Evolutionary conservation across 2,888 invertebrate species (phyloP).

Genomic region (Sceliomorpha sp.): DNA sequence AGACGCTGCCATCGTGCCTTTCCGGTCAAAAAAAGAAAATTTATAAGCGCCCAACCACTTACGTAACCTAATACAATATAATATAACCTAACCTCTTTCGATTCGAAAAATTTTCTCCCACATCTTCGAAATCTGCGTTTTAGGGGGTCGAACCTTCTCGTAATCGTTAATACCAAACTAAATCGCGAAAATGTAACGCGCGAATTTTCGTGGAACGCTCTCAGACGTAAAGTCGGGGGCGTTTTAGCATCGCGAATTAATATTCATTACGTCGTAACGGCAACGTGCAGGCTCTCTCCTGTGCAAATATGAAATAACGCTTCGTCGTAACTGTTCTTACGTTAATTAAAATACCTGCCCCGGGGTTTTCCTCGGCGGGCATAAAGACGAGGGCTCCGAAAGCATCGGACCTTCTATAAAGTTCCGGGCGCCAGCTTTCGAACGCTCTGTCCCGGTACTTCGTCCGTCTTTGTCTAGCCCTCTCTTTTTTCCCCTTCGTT

Average conservation of each 20-base stretch:
- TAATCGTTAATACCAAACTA: too few relatives aligned
- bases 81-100: too few relatives aligned
- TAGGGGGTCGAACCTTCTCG: too few relatives aligned
- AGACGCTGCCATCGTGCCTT: too few relatives aligned
- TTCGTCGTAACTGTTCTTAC: conserved; percentile 62
- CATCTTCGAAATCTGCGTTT: too few relatives aligned
- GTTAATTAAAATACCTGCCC: conserved; percentile 74
- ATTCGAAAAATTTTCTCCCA: too few relatives aligned
- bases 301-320: conserved; percentile 69
- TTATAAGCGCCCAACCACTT: too few relatives aligned
- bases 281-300: conserved; percentile 54
- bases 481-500: too few relatives aligned
- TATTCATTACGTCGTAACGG: conserved; percentile 70
- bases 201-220: conserved; percentile 3
- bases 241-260: conserved; percentile 65
- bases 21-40: too few relatives aligned
- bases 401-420: conserved; percentile 15
- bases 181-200: background rate
- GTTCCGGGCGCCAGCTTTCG: conserved; percentile 21
- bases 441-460: conserved; percentile 10
- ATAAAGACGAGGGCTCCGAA: conserved; percentile 18
- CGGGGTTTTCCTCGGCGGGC: conserved; percentile 57
- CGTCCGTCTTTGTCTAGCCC: background rate
- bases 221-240: conserved; percentile 4
- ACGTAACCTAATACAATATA: too few relatives aligned